Percentiles rank a stretch among this genome's conserved stretches.
Conservation (phyloP, 2,113 vertebrate genomes). For the Lepus americanus region DNA sequence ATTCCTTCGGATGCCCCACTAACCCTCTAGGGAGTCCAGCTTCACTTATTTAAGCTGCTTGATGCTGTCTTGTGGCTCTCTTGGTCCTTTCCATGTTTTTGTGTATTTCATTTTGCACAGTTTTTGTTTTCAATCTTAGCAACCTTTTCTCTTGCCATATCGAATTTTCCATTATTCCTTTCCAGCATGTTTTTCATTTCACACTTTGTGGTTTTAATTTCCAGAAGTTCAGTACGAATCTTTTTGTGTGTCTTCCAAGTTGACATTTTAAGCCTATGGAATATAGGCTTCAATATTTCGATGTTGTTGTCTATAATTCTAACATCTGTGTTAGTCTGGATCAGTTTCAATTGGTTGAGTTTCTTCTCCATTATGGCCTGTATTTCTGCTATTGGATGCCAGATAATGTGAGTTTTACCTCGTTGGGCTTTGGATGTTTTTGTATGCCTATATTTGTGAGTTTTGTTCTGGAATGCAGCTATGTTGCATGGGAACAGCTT, state of each 20-base stretch:
- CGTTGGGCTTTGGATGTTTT: constrained; percentile 5
- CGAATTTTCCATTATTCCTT: not conserved
- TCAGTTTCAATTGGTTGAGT: constrained; percentile 3
- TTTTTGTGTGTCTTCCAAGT: not conserved
- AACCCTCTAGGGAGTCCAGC: not conserved
- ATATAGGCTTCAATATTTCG: not conserved
- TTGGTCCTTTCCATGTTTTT: not conserved
- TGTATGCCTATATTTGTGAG: not conserved
- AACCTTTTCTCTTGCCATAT: not conserved
- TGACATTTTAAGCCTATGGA: constrained; percentile 19
- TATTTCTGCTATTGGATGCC: not conserved
- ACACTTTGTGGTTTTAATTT: not conserved
- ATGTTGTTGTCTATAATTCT: not conserved
- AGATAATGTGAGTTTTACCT: constrained; percentile 18
- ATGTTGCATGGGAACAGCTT: not conserved
- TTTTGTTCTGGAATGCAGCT: constrained; percentile 15
- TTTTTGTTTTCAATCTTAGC: constrained; percentile 1
- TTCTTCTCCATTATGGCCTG: not conserved
- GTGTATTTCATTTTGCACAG: not conserved
- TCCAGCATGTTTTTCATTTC: not conserved
- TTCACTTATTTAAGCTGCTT: not conserved
- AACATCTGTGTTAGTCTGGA: not conserved
- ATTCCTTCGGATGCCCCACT: not conserved
- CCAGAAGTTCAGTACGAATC: not conserved
- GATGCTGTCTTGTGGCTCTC: not conserved